A percentile compares a stretch with the other conserved stretches of the same genome.
Evolutionary conservation across 2,888 invertebrate species (phyloP).

Genomic region (Hirtodrosophila trivittata): DNA sequence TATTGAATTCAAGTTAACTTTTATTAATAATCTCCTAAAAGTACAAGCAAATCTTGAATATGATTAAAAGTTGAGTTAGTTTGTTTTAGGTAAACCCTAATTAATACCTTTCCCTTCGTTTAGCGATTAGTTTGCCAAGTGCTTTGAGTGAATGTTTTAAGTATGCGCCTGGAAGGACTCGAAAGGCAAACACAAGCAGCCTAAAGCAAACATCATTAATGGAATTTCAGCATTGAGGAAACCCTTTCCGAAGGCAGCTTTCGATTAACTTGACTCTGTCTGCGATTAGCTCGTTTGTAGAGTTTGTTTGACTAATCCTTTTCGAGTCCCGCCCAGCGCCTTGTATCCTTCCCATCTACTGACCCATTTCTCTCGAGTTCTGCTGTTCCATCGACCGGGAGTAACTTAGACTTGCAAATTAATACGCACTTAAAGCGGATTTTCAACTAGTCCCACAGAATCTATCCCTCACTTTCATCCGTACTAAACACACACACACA

Average conservation of each 20-base stretch:
- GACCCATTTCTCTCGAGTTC: constrained; percentile 16
- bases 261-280: constrained; percentile 43
- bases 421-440: constrained; percentile 75
- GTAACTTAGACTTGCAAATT: constrained; percentile 75
- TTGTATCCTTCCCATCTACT: neutral
- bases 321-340: constrained; percentile 13
- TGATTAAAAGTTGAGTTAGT: constrained; percentile 6
- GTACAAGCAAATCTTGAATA: neutral
- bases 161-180: neutral
- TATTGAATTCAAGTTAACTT: too few species aligned
- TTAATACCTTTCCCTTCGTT: constrained; percentile 29
- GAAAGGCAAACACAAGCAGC: constrained; percentile 6
- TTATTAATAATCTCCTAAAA: constrained; percentile 7
- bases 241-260: constrained; percentile 39
- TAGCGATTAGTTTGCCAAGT: constrained; percentile 32
- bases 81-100: constrained; percentile 32
- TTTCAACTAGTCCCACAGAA: constrained; percentile 42
- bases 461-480: constrained; percentile 1
- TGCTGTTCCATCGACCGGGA: neutral
- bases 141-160: constrained; percentile 20
- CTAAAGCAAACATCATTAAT: constrained; percentile 50
- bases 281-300: constrained; percentile 65
- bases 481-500: constrained; percentile 4
- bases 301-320: constrained; percentile 74
- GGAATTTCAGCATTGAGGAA: constrained; percentile 30